Percentiles rank a stretch among this genome's conserved stretches.
Evolutionary conservation across 2,113 vertebrate species (phyloP).

Genomic region (Nerophis ophidion): DNA sequence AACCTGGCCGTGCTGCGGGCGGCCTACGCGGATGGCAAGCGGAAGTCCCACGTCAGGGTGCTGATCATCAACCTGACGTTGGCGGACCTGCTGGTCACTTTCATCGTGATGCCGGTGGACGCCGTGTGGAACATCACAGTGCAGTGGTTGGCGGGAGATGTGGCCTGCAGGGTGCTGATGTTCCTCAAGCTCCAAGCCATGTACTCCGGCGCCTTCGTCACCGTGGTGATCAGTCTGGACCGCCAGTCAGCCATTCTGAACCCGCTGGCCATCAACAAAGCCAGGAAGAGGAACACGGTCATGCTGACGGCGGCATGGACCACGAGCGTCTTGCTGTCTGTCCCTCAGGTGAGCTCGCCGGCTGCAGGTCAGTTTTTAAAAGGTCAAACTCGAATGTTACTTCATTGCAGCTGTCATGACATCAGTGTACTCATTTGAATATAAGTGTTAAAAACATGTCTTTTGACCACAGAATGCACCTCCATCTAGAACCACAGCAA

Average conservation of each 20-base stretch:
- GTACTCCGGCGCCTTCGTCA: conserved; percentile 77
- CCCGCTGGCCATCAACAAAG: conserved; percentile 71
- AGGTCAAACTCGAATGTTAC: too few species aligned
- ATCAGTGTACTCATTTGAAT: too few species aligned
- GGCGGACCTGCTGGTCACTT: conserved; percentile 77
- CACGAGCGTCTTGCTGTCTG: conserved; percentile 69
- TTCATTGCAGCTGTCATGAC: too few species aligned
- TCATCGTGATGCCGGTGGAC: conserved; percentile 79
- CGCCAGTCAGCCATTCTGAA: conserved; percentile 72
- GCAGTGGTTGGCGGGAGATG: conserved; percentile 79
- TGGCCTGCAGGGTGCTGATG: conserved; percentile 76
- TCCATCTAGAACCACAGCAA: not conserved
- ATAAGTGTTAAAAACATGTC: too few species aligned
- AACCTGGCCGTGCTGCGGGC: conserved; percentile 61
- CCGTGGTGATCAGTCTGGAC: conserved; percentile 83
- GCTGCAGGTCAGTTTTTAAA: too few species aligned
- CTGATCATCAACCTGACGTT: conserved; percentile 74
- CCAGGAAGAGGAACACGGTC: conserved; percentile 69
- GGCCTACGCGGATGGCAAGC: conserved; percentile 41
- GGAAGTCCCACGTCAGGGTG: conserved; percentile 70
- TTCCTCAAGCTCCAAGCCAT: conserved; percentile 84
- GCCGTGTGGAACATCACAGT: conserved; percentile 77
- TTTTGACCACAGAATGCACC: too few species aligned
- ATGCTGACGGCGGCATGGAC: conserved; percentile 76
- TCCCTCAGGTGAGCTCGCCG: conserved; percentile 73